Conservation (phyloP, 1,140 invertebrate species). For the Eciton burchellii region DNA sequence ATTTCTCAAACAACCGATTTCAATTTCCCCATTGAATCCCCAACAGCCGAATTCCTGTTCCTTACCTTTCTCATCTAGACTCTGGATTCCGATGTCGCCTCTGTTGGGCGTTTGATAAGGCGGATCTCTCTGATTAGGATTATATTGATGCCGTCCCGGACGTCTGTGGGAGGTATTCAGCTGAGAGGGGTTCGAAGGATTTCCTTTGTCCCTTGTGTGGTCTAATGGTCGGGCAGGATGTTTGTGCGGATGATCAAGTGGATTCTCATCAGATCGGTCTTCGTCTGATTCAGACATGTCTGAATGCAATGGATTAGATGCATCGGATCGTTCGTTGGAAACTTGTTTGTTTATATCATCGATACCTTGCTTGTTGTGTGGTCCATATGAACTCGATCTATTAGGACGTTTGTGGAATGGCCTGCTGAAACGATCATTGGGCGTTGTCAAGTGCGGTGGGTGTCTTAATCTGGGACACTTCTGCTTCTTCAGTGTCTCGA, state of each 20-base stretch:
- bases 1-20: constrained; percentile 9
- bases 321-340: neutral
- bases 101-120: constrained; percentile 79
- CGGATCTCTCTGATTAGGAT: constrained; percentile 13
- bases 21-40: constrained; percentile 2
- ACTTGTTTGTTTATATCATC: neutral
- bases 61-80: constrained; percentile 89
- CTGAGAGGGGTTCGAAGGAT: neutral
- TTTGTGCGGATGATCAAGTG: neutral
- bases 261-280: too few relatives aligned
- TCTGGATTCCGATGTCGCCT: constrained; percentile 92
- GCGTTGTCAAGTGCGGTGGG: too few relatives aligned
- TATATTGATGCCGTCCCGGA: neutral
- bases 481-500: constrained; percentile 77
- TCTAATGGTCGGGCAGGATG: neutral
- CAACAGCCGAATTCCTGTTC: neutral
- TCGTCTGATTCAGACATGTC: too few relatives aligned
- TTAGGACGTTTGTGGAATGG: neutral
- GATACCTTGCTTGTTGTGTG: neutral
- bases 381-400: neutral
- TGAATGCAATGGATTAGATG: too few relatives aligned
- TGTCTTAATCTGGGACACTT: constrained; percentile 75
- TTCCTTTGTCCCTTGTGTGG: neutral
- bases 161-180: neutral
- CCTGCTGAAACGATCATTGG: too few relatives aligned